Evolutionary conservation across 2,888 invertebrate species (phyloP).

Genomic region (Eupelmus urozonus): DNA sequence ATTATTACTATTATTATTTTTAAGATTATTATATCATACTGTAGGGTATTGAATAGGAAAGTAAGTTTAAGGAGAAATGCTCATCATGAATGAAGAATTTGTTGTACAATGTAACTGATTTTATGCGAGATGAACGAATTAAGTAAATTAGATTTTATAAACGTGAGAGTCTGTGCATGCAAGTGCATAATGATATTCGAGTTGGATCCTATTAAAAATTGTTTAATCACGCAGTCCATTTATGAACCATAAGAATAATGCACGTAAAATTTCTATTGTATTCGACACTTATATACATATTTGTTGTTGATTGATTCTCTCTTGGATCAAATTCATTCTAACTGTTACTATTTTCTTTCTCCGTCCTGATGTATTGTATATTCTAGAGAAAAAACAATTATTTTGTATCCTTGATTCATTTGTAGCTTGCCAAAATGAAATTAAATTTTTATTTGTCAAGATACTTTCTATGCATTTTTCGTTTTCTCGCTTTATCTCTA

Average conservation of each 20-base stretch:
- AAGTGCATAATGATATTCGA: conserved; percentile 52
- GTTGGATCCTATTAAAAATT: conserved; percentile 49
- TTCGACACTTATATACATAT: conserved; percentile 43
- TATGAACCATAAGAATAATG: conserved; percentile 42
- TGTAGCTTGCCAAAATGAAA: conserved; percentile 61
- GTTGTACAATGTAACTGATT: conserved; percentile 59
- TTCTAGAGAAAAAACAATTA: conserved; percentile 38
- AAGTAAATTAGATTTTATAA: conserved; percentile 61
- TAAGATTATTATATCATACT: conserved; percentile 52
- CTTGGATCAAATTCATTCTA: conserved; percentile 48
- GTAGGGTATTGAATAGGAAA: conserved; percentile 55
- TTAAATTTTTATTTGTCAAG: conserved; percentile 62
- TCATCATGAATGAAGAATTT: conserved; percentile 56
- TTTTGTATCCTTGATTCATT: conserved; percentile 59
- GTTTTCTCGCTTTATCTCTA: conserved; percentile 43
- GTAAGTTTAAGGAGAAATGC: conserved; percentile 53
- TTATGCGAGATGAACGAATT: conserved; percentile 60
- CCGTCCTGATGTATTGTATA: conserved; percentile 56
- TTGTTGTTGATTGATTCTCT: conserved; percentile 51
- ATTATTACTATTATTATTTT: conserved; percentile 50
- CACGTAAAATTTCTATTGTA: conserved; percentile 56
- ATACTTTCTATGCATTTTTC: conserved; percentile 53
- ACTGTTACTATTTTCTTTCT: conserved; percentile 55
- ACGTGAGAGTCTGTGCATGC: conserved; percentile 52
- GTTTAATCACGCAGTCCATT: conserved; percentile 38